A percentile compares a stretch with the other conserved stretches of the same genome.
Evolutionary conservation across 2,888 invertebrate genomes (phyloP).

Genomic region (Eueremaeus valkanovi): DNA sequence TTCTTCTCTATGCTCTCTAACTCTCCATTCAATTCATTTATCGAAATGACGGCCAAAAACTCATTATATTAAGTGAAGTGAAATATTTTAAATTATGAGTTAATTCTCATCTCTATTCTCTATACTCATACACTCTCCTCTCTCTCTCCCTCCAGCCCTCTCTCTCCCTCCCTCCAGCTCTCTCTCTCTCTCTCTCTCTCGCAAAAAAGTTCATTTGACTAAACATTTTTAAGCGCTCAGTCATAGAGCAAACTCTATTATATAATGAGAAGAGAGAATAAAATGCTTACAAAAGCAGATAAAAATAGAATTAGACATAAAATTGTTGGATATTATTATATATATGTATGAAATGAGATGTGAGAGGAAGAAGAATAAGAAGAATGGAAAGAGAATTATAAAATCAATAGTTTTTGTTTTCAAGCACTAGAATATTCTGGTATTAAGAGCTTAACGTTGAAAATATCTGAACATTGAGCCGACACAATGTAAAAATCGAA

Average conservation of each 20-base stretch:
- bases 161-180: background rate
- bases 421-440: background rate
- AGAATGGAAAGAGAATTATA: constrained; percentile 24
- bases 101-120: background rate
- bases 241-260: constrained; percentile 2
- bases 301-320: constrained; percentile 29
- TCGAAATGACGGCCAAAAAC: constrained; percentile 26
- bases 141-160: background rate
- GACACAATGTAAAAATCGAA: no score
- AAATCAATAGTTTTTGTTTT: constrained; percentile 25
- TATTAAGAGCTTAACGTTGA: background rate
- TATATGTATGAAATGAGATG: background rate
- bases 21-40: background rate
- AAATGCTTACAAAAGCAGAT: background rate
- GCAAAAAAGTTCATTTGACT: constrained; percentile 7
- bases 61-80: constrained; percentile 19
- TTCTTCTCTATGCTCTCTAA: background rate
- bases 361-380: constrained; percentile 9
- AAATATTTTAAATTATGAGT: constrained; percentile 20
- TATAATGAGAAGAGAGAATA: background rate
- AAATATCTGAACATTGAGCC: no score
- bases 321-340: constrained; percentile 10
- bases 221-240: constrained; percentile 1
- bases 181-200: no score
- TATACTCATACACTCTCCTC: background rate